Conservation (phyloP, 1,140 invertebrate species). For the Psix sp. region DNA sequence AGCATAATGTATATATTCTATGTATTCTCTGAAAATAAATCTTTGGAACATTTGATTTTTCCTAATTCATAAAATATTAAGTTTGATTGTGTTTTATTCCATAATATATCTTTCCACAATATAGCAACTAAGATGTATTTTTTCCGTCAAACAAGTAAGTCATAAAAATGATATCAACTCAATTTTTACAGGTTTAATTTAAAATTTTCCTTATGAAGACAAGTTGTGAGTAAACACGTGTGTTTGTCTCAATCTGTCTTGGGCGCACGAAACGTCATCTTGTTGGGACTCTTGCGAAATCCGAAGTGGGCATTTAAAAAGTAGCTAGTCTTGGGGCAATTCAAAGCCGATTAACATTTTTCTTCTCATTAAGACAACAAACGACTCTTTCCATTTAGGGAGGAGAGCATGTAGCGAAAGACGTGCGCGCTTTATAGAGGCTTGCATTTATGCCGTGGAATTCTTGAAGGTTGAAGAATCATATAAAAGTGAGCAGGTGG, state of each 20-base stretch:
- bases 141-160: too few relatives aligned
- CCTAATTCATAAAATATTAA: too few relatives aligned
- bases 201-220: too few relatives aligned
- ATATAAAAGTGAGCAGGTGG: conserved; percentile 67
- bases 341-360: conserved; percentile 42
- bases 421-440: conserved; percentile 33
- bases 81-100: too few relatives aligned
- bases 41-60: too few relatives aligned
- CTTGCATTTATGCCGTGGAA: conserved; percentile 33
- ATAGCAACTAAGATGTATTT: too few relatives aligned
- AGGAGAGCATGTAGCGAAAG: conserved; percentile 6
- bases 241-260: not conserved
- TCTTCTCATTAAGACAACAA: conserved; percentile 44
- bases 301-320: conserved; percentile 17
- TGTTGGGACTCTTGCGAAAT: conserved; percentile 4
- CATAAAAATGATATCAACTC: too few relatives aligned
- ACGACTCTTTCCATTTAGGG: conserved; percentile 27
- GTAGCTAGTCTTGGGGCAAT: conserved; percentile 9
- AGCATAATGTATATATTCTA: too few relatives aligned
- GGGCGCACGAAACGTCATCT: not conserved
- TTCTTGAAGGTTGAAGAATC: conserved; percentile 53
- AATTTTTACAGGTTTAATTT: too few relatives aligned
- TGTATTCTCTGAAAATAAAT: too few relatives aligned
- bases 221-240: not conserved
- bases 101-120: too few relatives aligned